Conservation (phyloP, 2,113 vertebrate genomes). For the Ciconia maguari region DNA sequence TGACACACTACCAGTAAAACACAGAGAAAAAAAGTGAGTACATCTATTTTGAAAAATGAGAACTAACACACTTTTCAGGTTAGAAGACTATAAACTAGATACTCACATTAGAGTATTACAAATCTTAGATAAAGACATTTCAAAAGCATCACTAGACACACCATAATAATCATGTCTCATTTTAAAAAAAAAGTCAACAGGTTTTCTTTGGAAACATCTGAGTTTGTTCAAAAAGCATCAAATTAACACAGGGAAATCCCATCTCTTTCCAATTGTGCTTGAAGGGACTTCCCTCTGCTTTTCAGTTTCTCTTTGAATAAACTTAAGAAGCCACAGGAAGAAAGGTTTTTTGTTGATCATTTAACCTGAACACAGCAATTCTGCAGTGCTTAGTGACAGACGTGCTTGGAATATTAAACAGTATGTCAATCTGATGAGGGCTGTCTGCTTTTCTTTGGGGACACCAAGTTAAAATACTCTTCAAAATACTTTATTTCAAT, state of each 20-base stretch:
- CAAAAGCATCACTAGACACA: neutral
- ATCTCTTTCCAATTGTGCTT: neutral
- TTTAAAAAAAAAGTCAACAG: neutral
- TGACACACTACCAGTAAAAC: neutral
- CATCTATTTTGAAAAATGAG: neutral
- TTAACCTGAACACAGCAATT: constrained; percentile 34
- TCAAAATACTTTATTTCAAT: neutral
- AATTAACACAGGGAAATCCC: constrained; percentile 11
- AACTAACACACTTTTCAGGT: neutral
- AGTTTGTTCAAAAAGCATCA: neutral
- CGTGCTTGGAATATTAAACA: constrained; percentile 7
- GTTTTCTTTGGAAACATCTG: neutral
- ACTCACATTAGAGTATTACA: accelerated
- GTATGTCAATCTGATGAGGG: neutral
- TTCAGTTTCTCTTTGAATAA: constrained; percentile 34
- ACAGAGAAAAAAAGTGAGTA: neutral
- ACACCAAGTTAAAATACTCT: neutral
- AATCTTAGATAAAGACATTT: neutral
- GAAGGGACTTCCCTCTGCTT: constrained; percentile 38
- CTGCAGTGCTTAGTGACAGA: constrained; percentile 3
- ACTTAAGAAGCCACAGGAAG: neutral
- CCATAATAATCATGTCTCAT: neutral
- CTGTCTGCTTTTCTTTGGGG: neutral
- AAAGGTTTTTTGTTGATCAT: constrained; percentile 7
- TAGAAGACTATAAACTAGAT: neutral